Evolutionary conservation across 2,797 vertebrate species (phyloP).

Genomic region (Mus minutoides): DNA sequence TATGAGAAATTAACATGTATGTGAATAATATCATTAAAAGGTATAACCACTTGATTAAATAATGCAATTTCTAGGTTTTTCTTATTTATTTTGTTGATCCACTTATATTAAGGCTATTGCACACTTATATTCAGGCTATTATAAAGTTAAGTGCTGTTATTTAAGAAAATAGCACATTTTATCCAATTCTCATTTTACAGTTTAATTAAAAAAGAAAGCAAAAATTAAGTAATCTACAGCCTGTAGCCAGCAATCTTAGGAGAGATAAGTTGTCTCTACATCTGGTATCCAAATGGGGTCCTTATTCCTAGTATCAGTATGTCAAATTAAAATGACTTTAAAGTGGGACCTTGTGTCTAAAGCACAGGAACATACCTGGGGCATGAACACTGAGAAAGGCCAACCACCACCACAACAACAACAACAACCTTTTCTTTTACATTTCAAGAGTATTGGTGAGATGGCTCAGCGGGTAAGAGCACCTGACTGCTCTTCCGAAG

Average conservation of each 20-base stretch:
- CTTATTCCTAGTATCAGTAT: slow-evolving; percentile 28
- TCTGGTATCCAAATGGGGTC: slow-evolving; percentile 56
- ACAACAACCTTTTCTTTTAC: not conserved
- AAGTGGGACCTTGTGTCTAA: slow-evolving; percentile 6
- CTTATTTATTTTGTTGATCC: not conserved
- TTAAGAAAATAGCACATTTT: slow-evolving; percentile 38
- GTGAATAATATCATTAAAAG: not conserved
- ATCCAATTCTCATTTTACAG: slow-evolving; percentile 43
- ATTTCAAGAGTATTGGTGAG: slow-evolving; percentile 28
- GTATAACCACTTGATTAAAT: not conserved
- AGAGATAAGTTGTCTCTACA: slow-evolving; percentile 50
- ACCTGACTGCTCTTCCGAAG: no score
- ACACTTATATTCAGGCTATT: not conserved
- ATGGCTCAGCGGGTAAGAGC: no score
- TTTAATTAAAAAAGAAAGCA: slow-evolving; percentile 48
- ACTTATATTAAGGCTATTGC: not conserved
- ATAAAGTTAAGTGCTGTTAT: slow-evolving; percentile 15
- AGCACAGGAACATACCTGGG: not conserved
- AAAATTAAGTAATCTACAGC: slow-evolving; percentile 55
- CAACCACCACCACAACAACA: not conserved
- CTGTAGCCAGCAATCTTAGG: slow-evolving; percentile 36
- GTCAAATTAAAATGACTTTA: slow-evolving; percentile 38
- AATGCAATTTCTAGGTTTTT: not conserved
- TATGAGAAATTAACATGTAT: not conserved
- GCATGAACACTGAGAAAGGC: fast-evolving